Percentiles rank a stretch among this genome's conserved stretches.
Conservation (phyloP, 92 coral and sea anemone genomes). For the Plumapathes pennacea region DNA sequence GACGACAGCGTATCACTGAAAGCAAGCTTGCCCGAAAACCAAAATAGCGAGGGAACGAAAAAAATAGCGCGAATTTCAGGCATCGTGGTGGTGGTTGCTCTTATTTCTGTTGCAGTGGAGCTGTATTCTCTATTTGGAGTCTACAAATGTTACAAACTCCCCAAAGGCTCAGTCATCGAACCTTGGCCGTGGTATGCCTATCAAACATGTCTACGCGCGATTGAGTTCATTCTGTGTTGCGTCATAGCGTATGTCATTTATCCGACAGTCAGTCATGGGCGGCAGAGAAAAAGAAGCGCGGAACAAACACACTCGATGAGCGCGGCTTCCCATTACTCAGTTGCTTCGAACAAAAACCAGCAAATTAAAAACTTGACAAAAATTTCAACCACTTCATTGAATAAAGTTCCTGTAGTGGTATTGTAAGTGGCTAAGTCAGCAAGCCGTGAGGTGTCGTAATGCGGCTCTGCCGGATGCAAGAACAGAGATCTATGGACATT, state of each 20-base stretch:
- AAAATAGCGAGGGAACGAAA: constrained; percentile 45
- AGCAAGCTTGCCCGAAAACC: neutral
- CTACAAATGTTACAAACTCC: constrained; percentile 53
- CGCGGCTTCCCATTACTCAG: no score
- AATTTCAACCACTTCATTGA: no score
- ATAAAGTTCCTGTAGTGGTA: no score
- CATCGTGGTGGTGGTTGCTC: constrained; percentile 51
- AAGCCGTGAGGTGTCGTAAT: no score
- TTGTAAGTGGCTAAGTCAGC: no score
- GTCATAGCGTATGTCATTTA: constrained; percentile 70
- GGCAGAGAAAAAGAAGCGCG: neutral
- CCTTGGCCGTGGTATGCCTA: constrained; percentile 86
- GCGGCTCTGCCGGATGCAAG: no score
- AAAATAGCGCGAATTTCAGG: constrained; percentile 68
- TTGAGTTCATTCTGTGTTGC: constrained; percentile 49
- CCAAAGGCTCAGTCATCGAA: constrained; percentile 20
- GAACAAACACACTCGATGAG: neutral
- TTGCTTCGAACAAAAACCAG: no score
- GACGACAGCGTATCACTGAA: neutral
- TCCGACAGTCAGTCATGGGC: constrained; percentile 52
- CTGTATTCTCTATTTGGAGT: constrained; percentile 64
- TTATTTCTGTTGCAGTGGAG: constrained; percentile 39
- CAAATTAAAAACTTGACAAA: no score
- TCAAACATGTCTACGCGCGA: constrained; percentile 40
- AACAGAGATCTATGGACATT: no score